Percentiles rank a stretch among this genome's conserved stretches.
phyloP scores from a whole-genome alignment of 2,888 invertebrate species.

The Aleiodes alternator region DNA sequence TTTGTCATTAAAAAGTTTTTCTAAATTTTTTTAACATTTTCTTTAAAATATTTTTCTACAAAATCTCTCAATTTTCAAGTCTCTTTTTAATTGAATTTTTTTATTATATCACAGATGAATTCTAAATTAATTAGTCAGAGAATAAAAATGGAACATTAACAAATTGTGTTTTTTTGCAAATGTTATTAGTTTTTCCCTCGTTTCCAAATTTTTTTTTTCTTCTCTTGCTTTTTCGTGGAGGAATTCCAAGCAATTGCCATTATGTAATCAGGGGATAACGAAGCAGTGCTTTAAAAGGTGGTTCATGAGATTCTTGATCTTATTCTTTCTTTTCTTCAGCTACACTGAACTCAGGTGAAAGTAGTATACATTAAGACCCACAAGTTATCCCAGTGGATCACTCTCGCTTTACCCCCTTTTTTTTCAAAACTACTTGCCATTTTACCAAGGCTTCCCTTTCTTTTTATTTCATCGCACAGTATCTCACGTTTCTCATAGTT shows the following conservation, averaged over 20 bases:
- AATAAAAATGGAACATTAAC: no score
- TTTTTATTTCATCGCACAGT: slow-evolving; percentile 23
- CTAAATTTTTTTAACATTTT: no score
- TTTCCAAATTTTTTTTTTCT: not conserved
- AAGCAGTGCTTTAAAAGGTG: slow-evolving; percentile 61
- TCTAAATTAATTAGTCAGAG: no score
- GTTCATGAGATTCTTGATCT: slow-evolving; percentile 56
- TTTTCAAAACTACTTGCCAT: no score
- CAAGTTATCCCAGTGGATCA: slow-evolving; percentile 50
- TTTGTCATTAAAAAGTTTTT: no score
- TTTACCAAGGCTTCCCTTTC: not conserved
- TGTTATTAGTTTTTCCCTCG: no score
- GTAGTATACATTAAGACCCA: not conserved
- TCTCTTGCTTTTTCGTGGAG: not conserved
- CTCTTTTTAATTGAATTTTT: no score
- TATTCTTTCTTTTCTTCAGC: slow-evolving; percentile 57
- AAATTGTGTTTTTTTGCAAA: no score
- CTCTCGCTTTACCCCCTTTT: slow-evolving; percentile 56
- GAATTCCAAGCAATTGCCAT: slow-evolving; percentile 1
- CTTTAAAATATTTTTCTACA: no score
- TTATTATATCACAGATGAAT: no score
- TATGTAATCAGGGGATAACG: slow-evolving; percentile 22
- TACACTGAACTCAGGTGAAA: slow-evolving; percentile 8
- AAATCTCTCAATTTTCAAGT: no score
- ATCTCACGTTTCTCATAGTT: slow-evolving; percentile 13